Evolutionary conservation across 2,113 vertebrate species (phyloP).

Genomic region (Otocyon megalotis): DNA sequence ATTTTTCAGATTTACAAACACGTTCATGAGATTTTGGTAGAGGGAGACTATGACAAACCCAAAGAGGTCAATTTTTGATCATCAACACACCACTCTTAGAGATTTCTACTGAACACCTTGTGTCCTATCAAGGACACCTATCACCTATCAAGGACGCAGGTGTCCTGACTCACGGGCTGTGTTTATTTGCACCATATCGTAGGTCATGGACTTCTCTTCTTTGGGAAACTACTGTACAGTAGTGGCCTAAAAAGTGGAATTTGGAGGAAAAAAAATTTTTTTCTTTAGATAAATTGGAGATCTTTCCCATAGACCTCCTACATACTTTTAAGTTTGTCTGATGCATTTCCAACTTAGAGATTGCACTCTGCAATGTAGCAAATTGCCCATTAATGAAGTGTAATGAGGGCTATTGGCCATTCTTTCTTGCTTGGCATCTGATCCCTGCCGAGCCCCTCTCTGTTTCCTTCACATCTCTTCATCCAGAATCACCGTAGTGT

Average conservation of each 20-base stretch:
- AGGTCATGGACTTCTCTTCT: neutral
- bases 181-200: neutral
- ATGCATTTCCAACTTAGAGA: neutral
- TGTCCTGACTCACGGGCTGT: neutral
- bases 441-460: neutral
- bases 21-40: neutral
- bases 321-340: neutral
- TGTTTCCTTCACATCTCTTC: neutral
- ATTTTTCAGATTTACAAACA: constrained; percentile 3
- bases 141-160: neutral
- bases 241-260: neutral
- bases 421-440: neutral
- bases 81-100: neutral
- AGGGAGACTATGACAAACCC: neutral
- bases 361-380: neutral
- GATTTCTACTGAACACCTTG: neutral
- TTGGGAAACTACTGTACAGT: neutral
- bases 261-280: neutral
- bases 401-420: neutral
- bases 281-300: neutral
- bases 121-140: neutral
- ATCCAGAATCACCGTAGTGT: accelerated
- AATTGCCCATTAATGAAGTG: neutral
- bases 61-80: neutral
- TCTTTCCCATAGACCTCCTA: neutral